A percentile compares a stretch with the other conserved stretches of the same genome.
phyloP scores from a whole-genome alignment of 1,140 invertebrate species.

The Lineus longissimus region DNA sequence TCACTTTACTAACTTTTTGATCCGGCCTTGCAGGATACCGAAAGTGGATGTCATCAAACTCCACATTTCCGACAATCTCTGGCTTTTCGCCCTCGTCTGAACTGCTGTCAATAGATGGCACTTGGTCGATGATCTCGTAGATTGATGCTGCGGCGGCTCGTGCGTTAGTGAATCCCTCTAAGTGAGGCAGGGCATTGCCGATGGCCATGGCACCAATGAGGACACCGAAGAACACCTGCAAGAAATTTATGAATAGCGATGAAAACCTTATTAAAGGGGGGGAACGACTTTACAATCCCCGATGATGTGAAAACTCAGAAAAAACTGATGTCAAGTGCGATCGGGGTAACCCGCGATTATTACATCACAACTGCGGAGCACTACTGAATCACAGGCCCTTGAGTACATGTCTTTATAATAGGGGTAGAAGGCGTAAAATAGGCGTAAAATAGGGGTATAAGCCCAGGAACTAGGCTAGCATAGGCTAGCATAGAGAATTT shows the following conservation, averaged over 20 bases:
- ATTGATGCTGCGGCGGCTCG: conserved; percentile 72
- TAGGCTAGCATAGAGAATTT: too few species aligned
- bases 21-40: conserved; percentile 77
- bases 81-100: conserved; percentile 62
- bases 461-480: too few species aligned
- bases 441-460: too few species aligned
- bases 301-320: too few species aligned
- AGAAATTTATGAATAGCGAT: conserved; percentile 1
- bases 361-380: too few species aligned
- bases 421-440: too few species aligned
- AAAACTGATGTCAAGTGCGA: too few species aligned
- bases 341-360: too few species aligned
- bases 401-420: too few species aligned
- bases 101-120: conserved; percentile 69
- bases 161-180: conserved; percentile 73
- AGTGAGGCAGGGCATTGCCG: conserved; percentile 74
- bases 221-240: conserved; percentile 59
- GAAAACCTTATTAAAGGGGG: not conserved
- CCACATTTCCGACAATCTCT: conserved; percentile 66
- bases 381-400: too few species aligned
- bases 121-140: conserved; percentile 71
- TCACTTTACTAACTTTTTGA: conserved; percentile 14
- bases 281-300: too few species aligned
- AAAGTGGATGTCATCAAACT: conserved; percentile 80
- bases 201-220: conserved; percentile 78